phyloP scores from a whole-genome alignment of 2,888 invertebrate species.

The Orthonychiurus folsomi region DNA sequence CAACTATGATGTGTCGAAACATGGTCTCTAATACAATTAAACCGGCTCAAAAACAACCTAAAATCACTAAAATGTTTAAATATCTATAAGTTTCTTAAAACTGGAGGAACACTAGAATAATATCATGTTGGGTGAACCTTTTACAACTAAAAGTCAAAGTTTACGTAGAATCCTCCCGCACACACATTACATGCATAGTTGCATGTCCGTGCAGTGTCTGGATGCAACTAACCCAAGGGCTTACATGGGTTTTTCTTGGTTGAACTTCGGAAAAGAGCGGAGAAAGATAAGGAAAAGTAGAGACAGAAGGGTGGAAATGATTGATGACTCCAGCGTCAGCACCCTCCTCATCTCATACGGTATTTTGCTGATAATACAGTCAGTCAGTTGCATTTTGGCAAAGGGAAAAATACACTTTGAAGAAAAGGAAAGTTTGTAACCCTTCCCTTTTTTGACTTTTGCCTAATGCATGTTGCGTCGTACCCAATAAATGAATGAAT shows the following conservation, averaged over 20 bases:
- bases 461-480: neutral
- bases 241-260: neutral
- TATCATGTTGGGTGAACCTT: too few relatives aligned
- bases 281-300: neutral
- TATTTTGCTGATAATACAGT: neutral
- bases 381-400: neutral
- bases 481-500: neutral
- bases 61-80: too few relatives aligned
- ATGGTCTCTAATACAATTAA: too few relatives aligned
- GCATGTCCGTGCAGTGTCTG: too few relatives aligned
- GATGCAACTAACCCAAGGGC: too few relatives aligned
- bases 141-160: too few relatives aligned
- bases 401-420: neutral
- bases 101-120: too few relatives aligned
- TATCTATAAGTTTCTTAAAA: too few relatives aligned
- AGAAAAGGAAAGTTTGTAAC: neutral
- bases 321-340: neutral
- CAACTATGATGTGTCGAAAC: too few relatives aligned
- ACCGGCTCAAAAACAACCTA: too few relatives aligned
- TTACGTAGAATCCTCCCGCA: too few relatives aligned
- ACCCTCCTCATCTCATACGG: neutral
- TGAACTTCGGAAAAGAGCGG: neutral
- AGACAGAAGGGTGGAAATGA: neutral
- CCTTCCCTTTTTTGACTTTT: neutral
- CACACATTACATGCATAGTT: too few relatives aligned